Evolutionary conservation across 2,888 invertebrate species (phyloP).

Genomic region (Euzetes globulus): DNA sequence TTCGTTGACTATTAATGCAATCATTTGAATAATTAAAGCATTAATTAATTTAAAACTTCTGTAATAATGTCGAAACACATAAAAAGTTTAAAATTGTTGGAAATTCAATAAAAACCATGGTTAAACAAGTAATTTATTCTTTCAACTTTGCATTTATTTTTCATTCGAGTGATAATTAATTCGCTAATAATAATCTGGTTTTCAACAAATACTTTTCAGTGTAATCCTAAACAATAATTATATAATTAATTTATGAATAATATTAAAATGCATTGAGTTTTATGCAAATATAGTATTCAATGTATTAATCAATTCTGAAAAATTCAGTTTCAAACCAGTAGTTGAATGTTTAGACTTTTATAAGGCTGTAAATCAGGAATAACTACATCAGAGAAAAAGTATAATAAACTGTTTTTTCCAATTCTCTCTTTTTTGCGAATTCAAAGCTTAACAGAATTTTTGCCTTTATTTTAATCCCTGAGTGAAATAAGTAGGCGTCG

Average conservation of each 20-base stretch:
- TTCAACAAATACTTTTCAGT: not conserved
- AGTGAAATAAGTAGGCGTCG: constrained; percentile 29
- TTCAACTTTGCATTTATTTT: not conserved
- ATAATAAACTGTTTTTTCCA: not conserved
- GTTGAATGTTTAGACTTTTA: not conserved
- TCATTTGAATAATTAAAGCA: no score
- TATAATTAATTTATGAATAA: not conserved
- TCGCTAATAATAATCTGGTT: not conserved
- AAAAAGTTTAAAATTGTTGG: not conserved
- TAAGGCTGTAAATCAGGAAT: constrained; percentile 3
- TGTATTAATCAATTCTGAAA: not conserved
- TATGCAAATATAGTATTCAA: not conserved
- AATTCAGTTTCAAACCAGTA: not conserved
- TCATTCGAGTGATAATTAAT: not conserved
- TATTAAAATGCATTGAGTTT: not conserved
- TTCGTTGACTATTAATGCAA: no score
- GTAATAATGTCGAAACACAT: not conserved
- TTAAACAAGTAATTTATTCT: not conserved
- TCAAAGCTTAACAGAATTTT: constrained; percentile 7
- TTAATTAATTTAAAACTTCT: no score
- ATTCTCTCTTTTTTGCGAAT: not conserved
- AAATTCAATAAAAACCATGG: no score
- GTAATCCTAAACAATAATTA: not conserved
- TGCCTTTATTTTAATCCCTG: constrained; percentile 18
- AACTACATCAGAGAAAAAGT: not conserved